Evolutionary conservation across 2,113 vertebrate species (phyloP), one percentile per base, ranked within the genome.

Genomic region (Choloepus hoffmanni): DNA sequence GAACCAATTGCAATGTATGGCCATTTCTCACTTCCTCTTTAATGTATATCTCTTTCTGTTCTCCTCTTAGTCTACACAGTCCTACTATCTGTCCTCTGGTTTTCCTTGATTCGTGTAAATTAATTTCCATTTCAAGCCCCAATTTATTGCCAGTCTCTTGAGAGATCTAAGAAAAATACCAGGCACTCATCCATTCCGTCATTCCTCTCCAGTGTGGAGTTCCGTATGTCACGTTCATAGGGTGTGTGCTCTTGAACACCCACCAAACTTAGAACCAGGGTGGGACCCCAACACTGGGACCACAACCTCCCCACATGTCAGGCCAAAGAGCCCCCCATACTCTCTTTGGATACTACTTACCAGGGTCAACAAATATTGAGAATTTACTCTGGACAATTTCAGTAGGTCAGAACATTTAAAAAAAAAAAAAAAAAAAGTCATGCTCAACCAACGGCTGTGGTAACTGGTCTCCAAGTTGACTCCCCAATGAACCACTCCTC

Each of bases 51-150:
- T 40, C 45, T 89, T 87, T 58, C 3, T 1, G 7, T 55, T 96
- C 83, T 92, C 8, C 36, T 96, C 78, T 55, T 13, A 45, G 19
- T 68, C n/a, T 5, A 5, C 4, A 28, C 9, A 48, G 92, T 76
- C 40, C 67, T 7, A 33, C 33, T 70, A 26, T n/a, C 84, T 92
- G 16, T 65, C 65, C 21, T 65, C 67, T 79, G 58, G 15, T 79
- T 93, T 90, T 82, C 85, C 45, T 50, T 89, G 72, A 88, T 88
- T 97, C 63, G 18, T 2, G 43, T 65, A 30, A 83, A 85, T 95
- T 90, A 85, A 88, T 85, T 95, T 89, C 89, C 11, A 67, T 78
- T 90, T 45, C 85, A 76, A 82, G 23, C 4, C 48, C 28, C 62
- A 92, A 33, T 74, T 89, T 90, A 58, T 87, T 78, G 19, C 24